phyloP scores from a whole-genome alignment of 2,888 invertebrate genomes.

The Campoplex capitator region DNA sequence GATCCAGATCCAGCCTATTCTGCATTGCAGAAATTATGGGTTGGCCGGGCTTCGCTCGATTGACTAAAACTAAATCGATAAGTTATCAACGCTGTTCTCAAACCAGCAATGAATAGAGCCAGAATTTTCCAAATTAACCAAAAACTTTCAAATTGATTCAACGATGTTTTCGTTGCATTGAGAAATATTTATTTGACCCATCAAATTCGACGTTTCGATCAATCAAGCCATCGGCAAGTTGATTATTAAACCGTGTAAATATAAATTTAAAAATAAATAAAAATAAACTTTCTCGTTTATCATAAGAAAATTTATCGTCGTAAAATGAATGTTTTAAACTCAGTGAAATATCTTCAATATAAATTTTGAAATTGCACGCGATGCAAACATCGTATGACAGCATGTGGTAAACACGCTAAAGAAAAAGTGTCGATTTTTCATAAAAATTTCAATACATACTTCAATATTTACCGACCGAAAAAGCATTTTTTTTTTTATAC shows the following conservation, averaged over 20 bases:
- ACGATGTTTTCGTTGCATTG: no score
- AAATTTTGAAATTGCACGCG: background rate
- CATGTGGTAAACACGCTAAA: background rate
- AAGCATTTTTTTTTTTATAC: background rate
- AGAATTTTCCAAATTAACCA: no score
- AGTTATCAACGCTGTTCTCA: background rate
- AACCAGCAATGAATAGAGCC: background rate
- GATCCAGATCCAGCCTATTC: background rate
- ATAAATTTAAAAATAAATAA: background rate
- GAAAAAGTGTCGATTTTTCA: slow-evolving; percentile 11
- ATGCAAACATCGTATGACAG: background rate
- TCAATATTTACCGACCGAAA: background rate
- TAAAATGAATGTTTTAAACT: background rate
- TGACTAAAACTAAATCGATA: background rate
- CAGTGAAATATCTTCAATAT: background rate
- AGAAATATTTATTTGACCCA: no score
- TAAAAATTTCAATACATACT: background rate
- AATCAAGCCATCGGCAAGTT: no score
- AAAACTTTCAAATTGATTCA: no score
- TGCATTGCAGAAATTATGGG: background rate
- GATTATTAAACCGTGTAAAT: background rate
- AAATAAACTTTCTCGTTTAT: background rate
- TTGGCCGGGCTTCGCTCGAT: background rate
- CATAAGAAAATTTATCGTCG: no score
- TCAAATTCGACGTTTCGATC: no score